Conservation (phyloP, 1,140 invertebrate species). For the Leptinotarsa defecta region DNA sequence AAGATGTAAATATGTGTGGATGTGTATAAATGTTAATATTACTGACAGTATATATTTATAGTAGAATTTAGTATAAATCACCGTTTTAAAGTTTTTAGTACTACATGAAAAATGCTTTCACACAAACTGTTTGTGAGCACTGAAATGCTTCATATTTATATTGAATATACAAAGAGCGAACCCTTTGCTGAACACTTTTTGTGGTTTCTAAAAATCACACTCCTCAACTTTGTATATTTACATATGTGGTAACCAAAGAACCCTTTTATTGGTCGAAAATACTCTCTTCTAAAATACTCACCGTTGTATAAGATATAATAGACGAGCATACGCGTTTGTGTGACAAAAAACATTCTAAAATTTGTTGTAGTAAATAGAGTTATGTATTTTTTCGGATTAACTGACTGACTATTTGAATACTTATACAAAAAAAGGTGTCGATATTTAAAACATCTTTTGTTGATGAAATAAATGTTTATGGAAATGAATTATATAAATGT, state of each 20-base stretch:
- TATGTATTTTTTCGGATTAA: conserved; percentile 18
- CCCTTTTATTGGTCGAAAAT: background rate
- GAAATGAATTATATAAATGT: conserved; percentile 13
- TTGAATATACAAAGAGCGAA: conserved; percentile 20
- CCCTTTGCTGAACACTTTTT: no score
- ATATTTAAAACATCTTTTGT: background rate
- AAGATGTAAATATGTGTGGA: conserved; percentile 37
- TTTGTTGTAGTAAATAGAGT: conserved; percentile 16
- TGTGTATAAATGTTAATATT: conserved; percentile 46
- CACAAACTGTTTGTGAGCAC: conserved; percentile 33
- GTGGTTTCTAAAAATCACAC: no score
- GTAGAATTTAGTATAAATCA: conserved; percentile 29
- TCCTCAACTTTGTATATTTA: conserved; percentile 16
- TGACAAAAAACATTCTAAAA: conserved; percentile 20
- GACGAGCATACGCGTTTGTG: background rate
- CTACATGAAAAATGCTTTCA: conserved; percentile 11
- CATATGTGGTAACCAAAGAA: conserved; percentile 9
- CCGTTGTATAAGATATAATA: background rate
- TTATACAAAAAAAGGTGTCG: background rate
- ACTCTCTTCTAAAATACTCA: conserved; percentile 6
- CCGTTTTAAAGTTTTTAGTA: no score
- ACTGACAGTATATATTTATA: conserved; percentile 43
- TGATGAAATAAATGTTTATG: background rate
- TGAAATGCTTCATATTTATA: conserved; percentile 43
- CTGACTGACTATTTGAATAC: conserved; percentile 13